These are phyloP conservation scores for Chaenocephalus aceratus DNA, from an alignment of 2,113 vertebrate species.

Conservation along the genomic window DNA sequence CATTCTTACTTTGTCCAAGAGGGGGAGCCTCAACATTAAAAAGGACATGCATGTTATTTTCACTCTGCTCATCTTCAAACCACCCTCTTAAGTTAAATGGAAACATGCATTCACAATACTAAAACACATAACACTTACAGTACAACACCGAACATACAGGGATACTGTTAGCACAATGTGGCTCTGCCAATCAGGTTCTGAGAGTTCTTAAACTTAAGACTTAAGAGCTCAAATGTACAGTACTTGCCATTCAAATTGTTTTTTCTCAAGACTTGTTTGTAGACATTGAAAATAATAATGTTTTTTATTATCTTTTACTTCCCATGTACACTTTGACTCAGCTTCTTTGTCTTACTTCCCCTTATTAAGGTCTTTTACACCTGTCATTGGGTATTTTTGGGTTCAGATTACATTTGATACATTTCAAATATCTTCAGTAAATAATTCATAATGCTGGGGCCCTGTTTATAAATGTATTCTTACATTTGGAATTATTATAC, in stretches of 20 bases:
- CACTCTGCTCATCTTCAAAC: not conserved
- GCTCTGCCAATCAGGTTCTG: not conserved
- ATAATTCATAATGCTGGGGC: not conserved
- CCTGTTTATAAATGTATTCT: not conserved
- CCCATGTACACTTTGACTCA: too few species aligned
- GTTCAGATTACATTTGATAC: too few species aligned
- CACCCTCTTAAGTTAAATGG: too few species aligned
- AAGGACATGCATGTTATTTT: not conserved
- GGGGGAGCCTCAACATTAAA: slow-evolving; percentile 38
- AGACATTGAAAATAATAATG: not conserved
- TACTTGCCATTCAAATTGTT: not conserved
- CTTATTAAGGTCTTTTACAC: too few species aligned
- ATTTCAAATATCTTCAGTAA: too few species aligned
- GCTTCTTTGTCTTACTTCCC: too few species aligned
- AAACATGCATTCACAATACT: too few species aligned
- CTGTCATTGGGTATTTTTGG: too few species aligned
- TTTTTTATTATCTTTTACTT: not conserved
- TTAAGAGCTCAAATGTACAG: not conserved
- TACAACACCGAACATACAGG: not conserved
- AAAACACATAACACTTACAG: too few species aligned
- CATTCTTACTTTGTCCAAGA: slow-evolving; percentile 13
- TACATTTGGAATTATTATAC: not conserved
- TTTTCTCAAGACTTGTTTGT: not conserved
- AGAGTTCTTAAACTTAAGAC: not conserved
- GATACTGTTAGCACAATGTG: not conserved